phyloP scores from a whole-genome alignment of 2,888 invertebrate species.

The Stenchaetothrips biformis region DNA sequence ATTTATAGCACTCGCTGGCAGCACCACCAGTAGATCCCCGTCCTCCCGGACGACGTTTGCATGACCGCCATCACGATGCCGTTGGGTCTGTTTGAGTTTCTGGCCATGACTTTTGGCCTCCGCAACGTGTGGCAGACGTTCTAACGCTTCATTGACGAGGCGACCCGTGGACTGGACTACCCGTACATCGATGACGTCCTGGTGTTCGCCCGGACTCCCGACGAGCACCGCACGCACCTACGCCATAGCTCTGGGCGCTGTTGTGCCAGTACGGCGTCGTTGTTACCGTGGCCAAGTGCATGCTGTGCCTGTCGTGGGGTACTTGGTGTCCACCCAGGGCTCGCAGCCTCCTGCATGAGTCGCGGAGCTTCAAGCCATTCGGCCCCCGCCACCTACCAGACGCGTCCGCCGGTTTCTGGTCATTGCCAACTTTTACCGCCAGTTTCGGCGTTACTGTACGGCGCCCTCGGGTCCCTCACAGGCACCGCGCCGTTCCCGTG shows the following conservation, averaged over 20 bases:
- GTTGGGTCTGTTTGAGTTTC: constrained; percentile 44
- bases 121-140: constrained; percentile 46
- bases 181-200: constrained; percentile 42
- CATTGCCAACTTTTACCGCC: too few species aligned
- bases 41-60: constrained; percentile 41
- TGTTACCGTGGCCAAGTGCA: constrained; percentile 34
- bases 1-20: constrained; percentile 37
- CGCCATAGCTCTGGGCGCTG: constrained; percentile 30
- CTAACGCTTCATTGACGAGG: constrained; percentile 43
- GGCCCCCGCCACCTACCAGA: too few species aligned
- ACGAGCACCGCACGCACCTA: constrained; percentile 33
- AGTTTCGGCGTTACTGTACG: too few species aligned
- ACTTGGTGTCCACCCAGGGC: too few species aligned
- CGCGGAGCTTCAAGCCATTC: too few species aligned
- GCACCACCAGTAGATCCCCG: constrained; percentile 43
- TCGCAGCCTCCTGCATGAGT: too few species aligned
- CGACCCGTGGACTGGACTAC: constrained; percentile 38
- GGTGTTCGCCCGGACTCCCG: constrained; percentile 33
- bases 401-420: too few species aligned
- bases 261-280: constrained; percentile 12
- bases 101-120: constrained; percentile 43
- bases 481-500: too few species aligned
- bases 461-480: too few species aligned
- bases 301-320: constrained; percentile 21
- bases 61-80: constrained; percentile 45